Evolutionary conservation across 2,113 vertebrate species (phyloP), one percentile per base, ranked within the genome.

Genomic region (Colius striatus): DNA sequence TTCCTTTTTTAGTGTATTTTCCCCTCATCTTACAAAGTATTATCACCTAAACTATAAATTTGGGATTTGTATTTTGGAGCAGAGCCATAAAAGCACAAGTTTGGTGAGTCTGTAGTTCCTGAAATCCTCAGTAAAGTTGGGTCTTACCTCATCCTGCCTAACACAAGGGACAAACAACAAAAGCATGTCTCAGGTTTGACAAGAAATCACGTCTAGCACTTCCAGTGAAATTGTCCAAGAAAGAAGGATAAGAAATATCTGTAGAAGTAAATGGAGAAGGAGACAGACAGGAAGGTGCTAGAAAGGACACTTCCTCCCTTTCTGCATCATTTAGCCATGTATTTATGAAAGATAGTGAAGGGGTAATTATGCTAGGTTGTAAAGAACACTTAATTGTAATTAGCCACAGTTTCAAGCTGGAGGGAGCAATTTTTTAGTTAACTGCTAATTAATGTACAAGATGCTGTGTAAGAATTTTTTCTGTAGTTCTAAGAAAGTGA

Each of bases 361-460:
- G 80, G 57, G 96, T 97, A 97, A 98, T 98, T 97, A 97, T 84
- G 93, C 97, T 95, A 96, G 54, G 91, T 97, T 87, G 72, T 92
- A 96, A 92, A 75, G 92, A 97, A 82, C 82, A 91, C 70, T 97
- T 93, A 94, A 96, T 95, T 97, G 90, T 85, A 95, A 91, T 90
- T 95, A 97, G 87, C 89, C 87, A 96, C 92, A 91, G 79, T 94
- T 95, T 96, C 89, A 92, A 89, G 92, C 92, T 96, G 84, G 62
- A 94, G 90, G 90, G 95, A 97, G 95, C 95, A 97, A 96, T 94
- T 96, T 98, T 98, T 97, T 92, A 97, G 95, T 95, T n/a, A n/a
- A 92, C 48, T 91, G 92, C 60, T 97, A 96, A 98, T 97, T 98
- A 97, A 94, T 17, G 13, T 94, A 82, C 79, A 89, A 67, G 45